These are phyloP conservation scores for Cololabis saira DNA, from an alignment of 2,113 vertebrate genomes.

Conservation along the genomic window DNA sequence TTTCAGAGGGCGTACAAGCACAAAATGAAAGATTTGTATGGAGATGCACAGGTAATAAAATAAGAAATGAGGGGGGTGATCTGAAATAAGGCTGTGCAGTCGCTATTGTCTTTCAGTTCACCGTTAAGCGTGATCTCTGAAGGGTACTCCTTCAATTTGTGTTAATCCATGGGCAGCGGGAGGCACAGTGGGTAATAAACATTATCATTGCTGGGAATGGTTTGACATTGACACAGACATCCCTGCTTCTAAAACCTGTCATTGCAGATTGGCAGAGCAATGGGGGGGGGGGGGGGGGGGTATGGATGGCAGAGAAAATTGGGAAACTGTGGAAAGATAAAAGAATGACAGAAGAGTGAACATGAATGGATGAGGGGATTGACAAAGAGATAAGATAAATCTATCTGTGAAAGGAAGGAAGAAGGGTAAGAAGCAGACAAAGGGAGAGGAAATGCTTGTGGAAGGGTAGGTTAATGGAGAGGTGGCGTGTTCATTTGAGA, in stretches of 20 bases:
- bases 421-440: slow-evolving; percentile 5
- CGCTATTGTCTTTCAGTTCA: slow-evolving; percentile 59
- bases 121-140: slow-evolving; percentile 58
- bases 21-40: neutral
- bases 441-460: slow-evolving; percentile 18
- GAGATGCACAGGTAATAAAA: neutral
- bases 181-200: slow-evolving; percentile 78
- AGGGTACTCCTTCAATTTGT: slow-evolving; percentile 76
- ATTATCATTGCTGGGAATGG: slow-evolving; percentile 80
- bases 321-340: slow-evolving; percentile 31
- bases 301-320: too few relatives aligned
- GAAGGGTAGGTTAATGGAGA: slow-evolving; percentile 49
- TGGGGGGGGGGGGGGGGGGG: slow-evolving; percentile 26
- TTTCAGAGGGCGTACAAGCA: neutral
- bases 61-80: neutral
- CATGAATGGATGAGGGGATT: slow-evolving; percentile 12
- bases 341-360: slow-evolving; percentile 26
- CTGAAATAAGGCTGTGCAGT: slow-evolving; percentile 3
- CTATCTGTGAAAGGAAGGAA: slow-evolving; percentile 26
- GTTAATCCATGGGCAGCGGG: slow-evolving; percentile 71
- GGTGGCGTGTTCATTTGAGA: slow-evolving; percentile 45
- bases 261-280: slow-evolving; percentile 49
- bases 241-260: slow-evolving; percentile 63
- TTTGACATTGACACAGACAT: slow-evolving; percentile 78
- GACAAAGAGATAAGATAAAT: slow-evolving; percentile 18